phyloP scores from a whole-genome alignment of 1,140 invertebrate species.

The Asbolus verrucosus region DNA sequence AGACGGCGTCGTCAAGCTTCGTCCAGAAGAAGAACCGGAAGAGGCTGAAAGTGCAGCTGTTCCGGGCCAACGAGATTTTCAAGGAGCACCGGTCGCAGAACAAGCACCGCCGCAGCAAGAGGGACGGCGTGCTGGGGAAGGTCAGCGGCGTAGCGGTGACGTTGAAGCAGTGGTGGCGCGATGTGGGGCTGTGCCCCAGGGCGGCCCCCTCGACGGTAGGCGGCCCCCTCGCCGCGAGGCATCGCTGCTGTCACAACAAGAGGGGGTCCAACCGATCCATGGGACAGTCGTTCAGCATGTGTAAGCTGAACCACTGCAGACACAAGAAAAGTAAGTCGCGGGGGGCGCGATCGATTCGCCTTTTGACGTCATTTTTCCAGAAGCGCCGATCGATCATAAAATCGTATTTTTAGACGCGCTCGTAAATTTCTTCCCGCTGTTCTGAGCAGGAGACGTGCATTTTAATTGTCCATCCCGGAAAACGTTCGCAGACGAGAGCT shows the following conservation, averaged over 20 bases:
- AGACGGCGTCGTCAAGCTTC: conserved; percentile 41
- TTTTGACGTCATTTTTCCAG: conserved; percentile 23
- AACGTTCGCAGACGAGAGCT: conserved; percentile 7
- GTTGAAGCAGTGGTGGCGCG: conserved; percentile 65
- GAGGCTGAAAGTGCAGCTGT: conserved; percentile 38
- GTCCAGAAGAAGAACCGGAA: conserved; percentile 41
- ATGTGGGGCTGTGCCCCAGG: conserved; percentile 65
- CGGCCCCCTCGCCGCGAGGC: conserved; percentile 50
- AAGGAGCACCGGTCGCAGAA: conserved; percentile 2
- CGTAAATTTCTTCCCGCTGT: conserved; percentile 25
- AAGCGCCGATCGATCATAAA: conserved; percentile 26
- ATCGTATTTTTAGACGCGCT: conserved; percentile 20
- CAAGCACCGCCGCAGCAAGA: conserved; percentile 22
- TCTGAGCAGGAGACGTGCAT: conserved; percentile 1
- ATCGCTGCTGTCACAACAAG: conserved; percentile 48
- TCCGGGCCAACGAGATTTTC: background rate
- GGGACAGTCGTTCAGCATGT: conserved; percentile 65
- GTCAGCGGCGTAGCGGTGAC: conserved; percentile 64
- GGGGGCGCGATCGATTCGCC: too few species aligned
- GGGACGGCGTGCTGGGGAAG: conserved; percentile 58
- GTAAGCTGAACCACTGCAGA: conserved; percentile 64
- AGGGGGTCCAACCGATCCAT: conserved; percentile 60
- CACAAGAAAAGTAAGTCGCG: conserved; percentile 64
- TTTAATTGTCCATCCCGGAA: conserved; percentile 21
- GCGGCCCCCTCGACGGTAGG: conserved; percentile 56